Conservation (phyloP, 2,888 invertebrate species). For the Ophioninae sp. region DNA sequence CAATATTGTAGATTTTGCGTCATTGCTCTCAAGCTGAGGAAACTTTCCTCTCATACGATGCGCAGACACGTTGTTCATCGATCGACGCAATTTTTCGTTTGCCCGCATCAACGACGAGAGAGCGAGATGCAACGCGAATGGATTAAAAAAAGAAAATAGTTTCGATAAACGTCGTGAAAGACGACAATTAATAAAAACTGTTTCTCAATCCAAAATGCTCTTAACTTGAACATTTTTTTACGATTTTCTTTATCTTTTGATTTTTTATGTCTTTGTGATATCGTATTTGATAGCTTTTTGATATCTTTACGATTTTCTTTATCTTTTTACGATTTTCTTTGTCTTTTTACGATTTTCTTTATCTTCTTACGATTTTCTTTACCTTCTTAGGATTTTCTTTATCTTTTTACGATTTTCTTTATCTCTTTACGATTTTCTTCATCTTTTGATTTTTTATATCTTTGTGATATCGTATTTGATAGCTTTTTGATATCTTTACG, state of each 20-base stretch:
- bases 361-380: too few species aligned
- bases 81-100: conserved; percentile 34
- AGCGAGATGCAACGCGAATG: not conserved
- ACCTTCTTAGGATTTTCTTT: too few species aligned
- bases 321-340: too few species aligned
- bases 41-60: conserved; percentile 61
- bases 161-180: not conserved
- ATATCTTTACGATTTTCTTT: too few species aligned
- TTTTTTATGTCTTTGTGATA: too few species aligned
- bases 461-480: too few species aligned
- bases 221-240: not conserved
- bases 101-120: not conserved
- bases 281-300: too few species aligned
- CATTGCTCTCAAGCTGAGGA: not conserved
- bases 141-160: not conserved
- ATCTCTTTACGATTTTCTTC: too few species aligned
- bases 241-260: not conserved
- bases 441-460: too few species aligned
- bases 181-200: not conserved
- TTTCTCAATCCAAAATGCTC: not conserved
- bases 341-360: too few species aligned
- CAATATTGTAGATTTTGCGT: not conserved
- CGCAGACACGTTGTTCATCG: conserved; percentile 62
- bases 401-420: too few species aligned
- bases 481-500: too few species aligned